These are phyloP conservation scores for Tyria jacobaeae DNA, from an alignment of 2,888 invertebrate genomes.

Conservation along the genomic window DNA sequence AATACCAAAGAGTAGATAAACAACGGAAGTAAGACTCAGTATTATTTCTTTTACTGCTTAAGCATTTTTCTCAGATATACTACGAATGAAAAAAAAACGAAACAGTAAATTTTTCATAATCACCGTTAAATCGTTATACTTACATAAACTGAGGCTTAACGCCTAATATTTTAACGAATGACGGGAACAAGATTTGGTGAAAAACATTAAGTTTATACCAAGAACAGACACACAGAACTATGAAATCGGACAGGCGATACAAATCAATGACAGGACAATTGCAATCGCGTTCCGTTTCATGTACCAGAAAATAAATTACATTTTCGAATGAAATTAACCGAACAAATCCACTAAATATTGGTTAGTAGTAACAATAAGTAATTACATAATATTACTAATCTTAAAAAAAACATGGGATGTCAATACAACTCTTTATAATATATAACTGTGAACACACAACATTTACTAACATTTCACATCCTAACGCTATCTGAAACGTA, in stretches of 20 bases:
- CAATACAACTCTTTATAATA: too few species aligned
- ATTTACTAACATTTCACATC: too few species aligned
- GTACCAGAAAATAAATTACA: neutral
- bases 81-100: neutral
- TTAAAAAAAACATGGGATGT: too few species aligned
- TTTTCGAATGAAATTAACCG: too few species aligned
- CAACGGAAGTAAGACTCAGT: neutral
- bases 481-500: too few species aligned
- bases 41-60: neutral
- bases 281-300: slow-evolving; percentile 22
- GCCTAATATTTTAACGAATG: slow-evolving; percentile 27
- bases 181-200: neutral
- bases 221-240: slow-evolving; percentile 13
- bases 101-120: slow-evolving; percentile 3
- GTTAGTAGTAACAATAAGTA: too few species aligned
- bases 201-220: slow-evolving; percentile 25
- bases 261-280: slow-evolving; percentile 39
- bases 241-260: slow-evolving; percentile 11
- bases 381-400: too few species aligned
- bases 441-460: too few species aligned
- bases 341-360: too few species aligned
- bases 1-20: slow-evolving; percentile 2
- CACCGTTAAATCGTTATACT: slow-evolving; percentile 28
- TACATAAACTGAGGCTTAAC: slow-evolving; percentile 50
- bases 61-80: neutral